phyloP scores from a whole-genome alignment of 2,797 vertebrate species.

The Silurus aristotelis region DNA sequence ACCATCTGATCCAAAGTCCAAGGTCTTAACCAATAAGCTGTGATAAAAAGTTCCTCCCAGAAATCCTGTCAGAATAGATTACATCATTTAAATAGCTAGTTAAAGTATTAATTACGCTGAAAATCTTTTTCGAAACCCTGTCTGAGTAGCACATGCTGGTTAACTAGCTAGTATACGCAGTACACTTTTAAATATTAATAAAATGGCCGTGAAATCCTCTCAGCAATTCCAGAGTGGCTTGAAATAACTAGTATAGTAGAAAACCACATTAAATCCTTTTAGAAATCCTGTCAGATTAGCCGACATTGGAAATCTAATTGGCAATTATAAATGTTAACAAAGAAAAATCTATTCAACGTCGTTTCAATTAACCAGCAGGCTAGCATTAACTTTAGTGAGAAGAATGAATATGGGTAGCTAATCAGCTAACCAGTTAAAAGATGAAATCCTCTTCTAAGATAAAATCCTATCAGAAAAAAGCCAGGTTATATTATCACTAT shows the following conservation, averaged over 20 bases:
- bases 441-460: no score
- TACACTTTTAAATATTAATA: neutral
- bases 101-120: no score
- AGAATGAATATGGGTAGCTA: no score
- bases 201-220: neutral
- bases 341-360: no score
- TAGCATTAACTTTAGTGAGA: no score
- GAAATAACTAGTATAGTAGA: no score
- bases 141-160: neutral
- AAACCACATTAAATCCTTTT: neutral
- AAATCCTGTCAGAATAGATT: neutral
- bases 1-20: no score
- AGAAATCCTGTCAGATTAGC: neutral
- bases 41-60: neutral
- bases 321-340: neutral
- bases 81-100: neutral
- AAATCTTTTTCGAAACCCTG: neutral
- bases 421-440: no score
- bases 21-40: no score
- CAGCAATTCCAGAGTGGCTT: neutral
- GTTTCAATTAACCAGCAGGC: no score
- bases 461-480: no score
- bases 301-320: neutral
- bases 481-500: no score
- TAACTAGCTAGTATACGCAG: neutral